Evolutionary conservation across 2,113 vertebrate species (phyloP), one percentile per base, ranked within the genome.

Genomic region (Pionites leucogaster): DNA sequence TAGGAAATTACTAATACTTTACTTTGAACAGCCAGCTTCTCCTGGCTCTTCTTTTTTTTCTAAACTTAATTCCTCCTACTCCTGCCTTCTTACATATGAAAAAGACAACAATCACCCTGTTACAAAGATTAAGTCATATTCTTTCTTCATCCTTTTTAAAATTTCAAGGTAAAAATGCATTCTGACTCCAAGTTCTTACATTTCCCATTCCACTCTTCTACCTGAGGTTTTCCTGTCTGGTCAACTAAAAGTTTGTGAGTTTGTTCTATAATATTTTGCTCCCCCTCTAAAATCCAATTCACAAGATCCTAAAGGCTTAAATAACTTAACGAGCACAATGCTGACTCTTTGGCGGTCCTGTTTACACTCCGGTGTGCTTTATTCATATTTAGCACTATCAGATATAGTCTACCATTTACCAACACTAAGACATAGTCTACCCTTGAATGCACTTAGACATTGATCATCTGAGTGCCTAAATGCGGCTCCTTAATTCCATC

Each of bases 1-100:
- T 92, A 97, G 97, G 97, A 98, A 98, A 98, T 97, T 97, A 97
- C 95, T 93, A 97, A 98, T 96, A 93, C 86, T 96, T 97, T 97
- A 96, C 93, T 97, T 96, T 69, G 96, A 97, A 97, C 88, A 95
- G 93, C 64, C 68, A 93, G 92, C 91, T 94, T 77, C 94, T 95
- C 78, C 93, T 90, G 95, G 90, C 82, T 96, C 92, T 19, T 93
- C 71, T 96, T 93, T 29, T 59, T 80, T 96, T 78, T 81, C 49
- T 89, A 72, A 81, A 78, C 90, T 94, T 93, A 95, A 95, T 96
- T 96, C 95, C 79, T 97, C 55, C 88, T 95, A 89, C 75, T 92
- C 68, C 77, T 86, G 94, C 72, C 63, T 86, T 92, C 95, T 94
- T 81, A 83, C 47, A 89, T 74, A 86, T 19, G 47, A 93, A 76